Percentiles rank a stretch among this genome's conserved stretches.
Evolutionary conservation across 2,113 vertebrate species (phyloP).

Genomic region (Excalfactoria chinensis): DNA sequence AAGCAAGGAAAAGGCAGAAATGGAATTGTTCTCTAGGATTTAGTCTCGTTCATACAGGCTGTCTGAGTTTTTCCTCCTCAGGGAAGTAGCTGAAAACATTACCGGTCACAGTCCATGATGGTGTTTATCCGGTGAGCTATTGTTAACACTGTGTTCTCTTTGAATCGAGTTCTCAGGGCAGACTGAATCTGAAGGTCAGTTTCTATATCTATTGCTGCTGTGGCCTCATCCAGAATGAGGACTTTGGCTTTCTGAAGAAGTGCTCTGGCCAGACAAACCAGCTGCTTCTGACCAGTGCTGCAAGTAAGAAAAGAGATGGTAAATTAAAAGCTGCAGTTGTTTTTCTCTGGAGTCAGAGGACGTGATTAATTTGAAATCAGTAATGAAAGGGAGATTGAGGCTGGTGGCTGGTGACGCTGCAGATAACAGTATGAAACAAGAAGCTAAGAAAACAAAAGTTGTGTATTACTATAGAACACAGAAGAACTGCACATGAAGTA

Average conservation of each 20-base stretch:
- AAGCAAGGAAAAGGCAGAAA: neutral
- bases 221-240: constrained; percentile 94
- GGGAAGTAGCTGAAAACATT: neutral
- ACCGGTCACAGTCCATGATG: constrained; percentile 92
- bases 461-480: neutral
- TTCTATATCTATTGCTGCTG: constrained; percentile 90
- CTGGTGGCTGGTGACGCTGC: neutral
- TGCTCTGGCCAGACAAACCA: constrained; percentile 92
- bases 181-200: constrained; percentile 91
- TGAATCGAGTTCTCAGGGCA: constrained; percentile 86
- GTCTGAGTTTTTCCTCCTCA: neutral
- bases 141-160: constrained; percentile 89
- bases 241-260: constrained; percentile 91
- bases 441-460: neutral
- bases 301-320: neutral
- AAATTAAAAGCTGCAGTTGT: neutral
- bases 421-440: neutral
- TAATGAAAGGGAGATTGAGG: neutral
- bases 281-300: constrained; percentile 93
- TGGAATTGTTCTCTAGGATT: neutral
- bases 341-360: neutral
- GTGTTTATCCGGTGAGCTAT: constrained; percentile 91
- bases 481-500: neutral
- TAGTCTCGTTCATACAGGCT: neutral
- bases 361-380: neutral